phyloP scores from a whole-genome alignment of 2,113 vertebrate genomes.

The Brachyistius frenatus region DNA sequence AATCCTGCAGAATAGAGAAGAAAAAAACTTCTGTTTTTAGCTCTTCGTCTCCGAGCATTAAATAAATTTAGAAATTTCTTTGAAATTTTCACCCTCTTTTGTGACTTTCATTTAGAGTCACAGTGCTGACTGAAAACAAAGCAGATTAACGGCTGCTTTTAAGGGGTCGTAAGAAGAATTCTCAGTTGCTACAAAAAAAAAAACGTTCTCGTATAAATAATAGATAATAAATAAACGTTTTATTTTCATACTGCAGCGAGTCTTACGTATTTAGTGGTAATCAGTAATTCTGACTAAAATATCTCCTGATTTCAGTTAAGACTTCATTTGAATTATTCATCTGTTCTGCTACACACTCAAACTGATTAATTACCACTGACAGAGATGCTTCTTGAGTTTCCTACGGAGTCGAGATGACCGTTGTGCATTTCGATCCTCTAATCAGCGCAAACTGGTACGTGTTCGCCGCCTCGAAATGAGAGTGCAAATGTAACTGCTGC shows the following conservation, averaged over 20 bases:
- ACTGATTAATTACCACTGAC: conserved; percentile 52
- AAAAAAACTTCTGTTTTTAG: conserved; percentile 14
- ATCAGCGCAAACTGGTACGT: conserved; percentile 40
- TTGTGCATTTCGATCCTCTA: conserved; percentile 53
- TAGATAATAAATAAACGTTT: not conserved
- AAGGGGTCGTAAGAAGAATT: conserved; percentile 10
- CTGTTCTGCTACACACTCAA: conserved; percentile 25
- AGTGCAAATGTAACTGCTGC: conserved; percentile 33
- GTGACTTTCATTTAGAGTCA: conserved; percentile 14
- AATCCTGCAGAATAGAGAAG: not conserved
- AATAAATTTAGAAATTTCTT: not conserved
- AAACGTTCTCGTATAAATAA: too few species aligned
- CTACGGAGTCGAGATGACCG: conserved; percentile 28
- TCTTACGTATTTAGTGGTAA: conserved; percentile 33
- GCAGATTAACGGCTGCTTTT: conserved; percentile 37
- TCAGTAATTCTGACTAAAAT: conserved; percentile 40
- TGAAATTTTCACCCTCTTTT: conserved; percentile 11
- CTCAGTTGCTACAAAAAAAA: conserved; percentile 10
- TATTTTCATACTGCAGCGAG: conserved; percentile 27
- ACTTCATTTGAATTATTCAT: conserved; percentile 59
- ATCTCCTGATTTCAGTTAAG: conserved; percentile 51
- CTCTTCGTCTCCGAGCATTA: conserved; percentile 7
- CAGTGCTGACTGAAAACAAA: conserved; percentile 23
- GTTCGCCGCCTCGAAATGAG: conserved; percentile 52
- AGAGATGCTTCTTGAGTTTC: conserved; percentile 35